Evolutionary conservation across 1,140 invertebrate genomes (phyloP), one percentile per base, ranked within the genome.

Genomic region (Camponotus pennsylvanicus): DNA sequence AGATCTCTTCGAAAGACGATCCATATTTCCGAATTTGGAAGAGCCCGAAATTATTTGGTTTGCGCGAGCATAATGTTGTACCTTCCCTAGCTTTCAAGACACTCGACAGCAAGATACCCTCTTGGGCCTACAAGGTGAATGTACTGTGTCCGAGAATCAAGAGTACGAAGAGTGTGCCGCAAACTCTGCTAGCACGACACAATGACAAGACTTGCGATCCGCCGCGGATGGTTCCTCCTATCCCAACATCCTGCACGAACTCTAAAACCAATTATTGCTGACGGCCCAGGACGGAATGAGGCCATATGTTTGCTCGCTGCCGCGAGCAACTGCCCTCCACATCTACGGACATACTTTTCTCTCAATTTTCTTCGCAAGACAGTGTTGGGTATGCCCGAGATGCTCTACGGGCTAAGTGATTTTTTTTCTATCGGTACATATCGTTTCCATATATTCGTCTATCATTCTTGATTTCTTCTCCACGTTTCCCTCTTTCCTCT

Each of bases 1-100:
- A 76, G 93, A 92, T 82, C 93, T 40, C 94, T 95, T 59, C 93
- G 86, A 93, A 82, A 93, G 95, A 96, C 55, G 95, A 95, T 73
- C 93, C 96, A 21, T 97, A 97, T 91, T 97, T 96, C 85, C 95
- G 96, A 76, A 95, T 95, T 2, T 97, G 96, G 96, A 95, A 94
- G 61, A 95, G 95, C 18, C 91, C 94, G 0, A 94, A 94, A 61
- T 49, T 86, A 1, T 87, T 90, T 2, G 90, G 94, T 49, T 42
- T 78, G n/a, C 79, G 91, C 15, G 92, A 93, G 49, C 67, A 80
- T 6, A 95, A 96, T 21, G 95, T 96, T n/a, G 76, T 96, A 32
- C 95, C 96, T 3, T 96, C 96, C 4, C 95, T 95, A 83, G 95
- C 95, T 5, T 89, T 96, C 91, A 95, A 94, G 92, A 94, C 87